Percentiles rank a stretch among this genome's conserved stretches.
phyloP scores from a whole-genome alignment of 2,888 invertebrate genomes.

The Graphium colonna region DNA sequence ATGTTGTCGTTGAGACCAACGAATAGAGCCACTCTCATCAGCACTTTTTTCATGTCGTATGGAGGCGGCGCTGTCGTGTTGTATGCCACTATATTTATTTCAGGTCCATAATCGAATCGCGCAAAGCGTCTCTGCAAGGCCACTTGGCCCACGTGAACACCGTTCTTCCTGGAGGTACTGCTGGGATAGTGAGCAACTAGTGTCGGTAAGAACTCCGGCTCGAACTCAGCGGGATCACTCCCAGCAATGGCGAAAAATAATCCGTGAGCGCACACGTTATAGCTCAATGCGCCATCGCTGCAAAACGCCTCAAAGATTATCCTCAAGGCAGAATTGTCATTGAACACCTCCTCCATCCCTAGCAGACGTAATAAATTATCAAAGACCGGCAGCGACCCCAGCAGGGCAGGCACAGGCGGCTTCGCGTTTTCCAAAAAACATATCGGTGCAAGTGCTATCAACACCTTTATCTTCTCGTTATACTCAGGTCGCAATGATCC shows the following conservation, averaged over 20 bases:
- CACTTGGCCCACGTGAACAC: conserved; percentile 35
- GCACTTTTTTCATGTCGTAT: conserved; percentile 38
- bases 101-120: conserved; percentile 33
- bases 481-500: conserved; percentile 71
- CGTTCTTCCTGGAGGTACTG: conserved; percentile 37
- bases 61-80: conserved; percentile 30
- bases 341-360: conserved; percentile 34
- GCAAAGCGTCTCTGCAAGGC: conserved; percentile 29
- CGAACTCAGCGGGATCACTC: conserved; percentile 69
- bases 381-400: conserved; percentile 38
- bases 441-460: conserved; percentile 77
- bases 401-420: conserved; percentile 38
- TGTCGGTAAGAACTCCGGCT: conserved; percentile 54
- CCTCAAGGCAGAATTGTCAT: conserved; percentile 25
- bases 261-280: conserved; percentile 36
- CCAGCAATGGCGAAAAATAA: conserved; percentile 69
- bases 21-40: conserved; percentile 50
- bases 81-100: conserved; percentile 31
- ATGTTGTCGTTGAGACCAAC: conserved; percentile 75
- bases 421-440: conserved; percentile 60
- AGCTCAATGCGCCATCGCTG: conserved; percentile 25
- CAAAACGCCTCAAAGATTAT: conserved; percentile 27
- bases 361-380: conserved; percentile 57
- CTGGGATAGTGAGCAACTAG: conserved; percentile 38
- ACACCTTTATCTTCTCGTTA: conserved; percentile 72